A percentile compares a stretch with the other conserved stretches of the same genome.
phyloP scores from a whole-genome alignment of 2,888 invertebrate species.

The Morinoia aosen region DNA sequence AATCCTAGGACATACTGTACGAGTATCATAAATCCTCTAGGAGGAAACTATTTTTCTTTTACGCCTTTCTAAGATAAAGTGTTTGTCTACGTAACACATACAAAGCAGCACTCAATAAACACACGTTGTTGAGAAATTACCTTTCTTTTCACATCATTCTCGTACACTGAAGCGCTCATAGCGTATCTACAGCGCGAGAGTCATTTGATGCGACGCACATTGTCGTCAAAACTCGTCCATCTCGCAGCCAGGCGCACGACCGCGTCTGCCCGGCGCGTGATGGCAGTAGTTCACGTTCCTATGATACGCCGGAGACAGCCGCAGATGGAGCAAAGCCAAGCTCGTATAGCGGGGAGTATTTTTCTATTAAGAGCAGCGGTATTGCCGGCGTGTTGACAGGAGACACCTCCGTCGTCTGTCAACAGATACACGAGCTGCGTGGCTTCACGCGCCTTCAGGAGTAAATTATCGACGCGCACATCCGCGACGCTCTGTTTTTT shows the following conservation, averaged over 20 bases:
- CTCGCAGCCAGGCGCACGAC: neutral
- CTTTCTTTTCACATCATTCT: neutral
- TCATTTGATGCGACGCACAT: neutral
- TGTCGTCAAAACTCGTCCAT: neutral
- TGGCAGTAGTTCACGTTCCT: neutral
- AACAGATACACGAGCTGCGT: neutral
- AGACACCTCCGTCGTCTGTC: conserved; percentile 26
- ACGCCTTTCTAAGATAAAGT: no score
- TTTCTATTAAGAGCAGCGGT: neutral
- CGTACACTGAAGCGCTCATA: no score
- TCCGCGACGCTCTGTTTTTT: no score
- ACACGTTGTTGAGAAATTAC: neutral
- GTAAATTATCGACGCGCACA: neutral
- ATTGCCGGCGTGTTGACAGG: conserved; percentile 9
- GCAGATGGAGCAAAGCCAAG: conserved; percentile 15
- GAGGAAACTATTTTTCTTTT: no score
- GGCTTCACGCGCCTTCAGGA: neutral
- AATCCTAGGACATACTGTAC: no score
- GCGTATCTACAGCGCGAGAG: neutral
- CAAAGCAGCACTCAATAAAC: neutral
- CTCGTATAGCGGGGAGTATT: neutral
- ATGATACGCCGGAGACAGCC: neutral
- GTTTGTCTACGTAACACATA: neutral
- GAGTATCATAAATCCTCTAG: no score
- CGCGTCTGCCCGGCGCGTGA: neutral